Conservation (phyloP, 2,888 invertebrate species). For the Cloeon dipterum region DNA sequence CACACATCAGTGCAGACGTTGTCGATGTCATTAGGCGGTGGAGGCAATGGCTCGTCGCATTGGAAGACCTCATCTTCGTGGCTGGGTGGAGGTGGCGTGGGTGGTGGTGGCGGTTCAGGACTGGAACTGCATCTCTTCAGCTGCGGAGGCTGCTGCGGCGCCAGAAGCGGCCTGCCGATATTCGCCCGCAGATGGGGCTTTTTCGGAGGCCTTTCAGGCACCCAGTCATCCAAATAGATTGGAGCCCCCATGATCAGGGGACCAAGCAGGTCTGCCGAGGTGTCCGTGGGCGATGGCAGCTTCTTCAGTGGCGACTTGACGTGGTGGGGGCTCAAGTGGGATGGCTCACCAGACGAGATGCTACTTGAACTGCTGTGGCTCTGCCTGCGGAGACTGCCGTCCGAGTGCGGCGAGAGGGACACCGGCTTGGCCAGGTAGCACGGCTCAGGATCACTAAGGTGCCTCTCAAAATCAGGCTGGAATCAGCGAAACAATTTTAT, state of each 20-base stretch:
- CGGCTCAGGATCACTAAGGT: too few species aligned
- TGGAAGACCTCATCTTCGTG: background rate
- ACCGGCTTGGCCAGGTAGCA: too few species aligned
- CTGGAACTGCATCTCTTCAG: background rate
- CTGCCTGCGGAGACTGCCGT: too few species aligned
- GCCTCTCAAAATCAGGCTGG: too few species aligned
- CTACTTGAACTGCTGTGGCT: too few species aligned
- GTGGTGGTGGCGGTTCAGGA: background rate
- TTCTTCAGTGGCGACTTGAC: too few species aligned
- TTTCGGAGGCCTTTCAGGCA: slow-evolving; percentile 54
- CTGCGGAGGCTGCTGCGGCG: background rate
- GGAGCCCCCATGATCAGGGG: slow-evolving; percentile 36
- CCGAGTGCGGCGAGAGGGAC: too few species aligned
- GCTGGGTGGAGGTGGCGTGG: background rate
- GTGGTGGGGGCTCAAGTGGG: too few species aligned
- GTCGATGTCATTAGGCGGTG: background rate
- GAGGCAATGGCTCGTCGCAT: background rate
- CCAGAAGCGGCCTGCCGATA: background rate
- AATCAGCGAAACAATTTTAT: too few species aligned
- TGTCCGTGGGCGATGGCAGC: background rate
- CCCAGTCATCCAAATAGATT: slow-evolving; percentile 40
- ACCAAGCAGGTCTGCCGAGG: slow-evolving; percentile 28
- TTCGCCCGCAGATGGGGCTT: slow-evolving; percentile 37
- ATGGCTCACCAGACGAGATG: too few species aligned
- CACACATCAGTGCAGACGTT: background rate